Conservation (phyloP, 2,113 vertebrate genomes). For the Anser brachyrhynchus region DNA sequence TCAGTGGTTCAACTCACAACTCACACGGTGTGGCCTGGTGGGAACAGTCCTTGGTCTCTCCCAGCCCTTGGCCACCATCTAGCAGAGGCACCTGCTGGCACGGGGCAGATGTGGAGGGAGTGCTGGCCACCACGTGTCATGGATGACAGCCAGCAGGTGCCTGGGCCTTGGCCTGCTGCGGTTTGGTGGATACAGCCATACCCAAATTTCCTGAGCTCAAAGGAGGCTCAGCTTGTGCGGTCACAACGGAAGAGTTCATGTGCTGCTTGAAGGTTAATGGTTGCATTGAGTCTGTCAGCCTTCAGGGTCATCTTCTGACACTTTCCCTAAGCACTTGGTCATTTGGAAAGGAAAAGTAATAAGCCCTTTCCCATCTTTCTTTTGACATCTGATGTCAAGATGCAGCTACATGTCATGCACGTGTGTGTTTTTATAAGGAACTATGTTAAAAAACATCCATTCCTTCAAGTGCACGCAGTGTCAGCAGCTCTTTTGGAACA, state of each 20-base stretch:
- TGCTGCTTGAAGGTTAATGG: slow-evolving; percentile 17
- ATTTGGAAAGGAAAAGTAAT: slow-evolving; percentile 41
- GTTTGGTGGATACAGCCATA: background rate
- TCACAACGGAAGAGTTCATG: background rate
- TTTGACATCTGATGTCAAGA: background rate
- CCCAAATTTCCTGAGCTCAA: background rate
- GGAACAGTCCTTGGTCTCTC: background rate
- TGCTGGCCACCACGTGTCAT: no score
- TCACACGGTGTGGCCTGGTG: background rate
- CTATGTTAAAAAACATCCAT: background rate
- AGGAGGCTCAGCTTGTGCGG: background rate
- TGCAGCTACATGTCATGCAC: background rate
- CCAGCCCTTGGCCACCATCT: background rate
- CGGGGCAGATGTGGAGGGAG: background rate
- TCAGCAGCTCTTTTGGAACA: background rate
- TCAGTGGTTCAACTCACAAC: background rate
- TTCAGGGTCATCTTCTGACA: background rate
- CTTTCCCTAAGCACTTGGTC: background rate
- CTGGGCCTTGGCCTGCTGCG: background rate
- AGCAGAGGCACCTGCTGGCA: background rate
- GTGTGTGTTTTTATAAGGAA: slow-evolving; percentile 21
- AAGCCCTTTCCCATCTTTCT: background rate
- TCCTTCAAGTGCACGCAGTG: background rate
- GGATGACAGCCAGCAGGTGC: background rate
- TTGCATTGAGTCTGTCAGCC: background rate